These are phyloP conservation scores for Cephalopterus ornatus DNA, from an alignment of 2,113 vertebrate genomes.

Conservation along the genomic window DNA sequence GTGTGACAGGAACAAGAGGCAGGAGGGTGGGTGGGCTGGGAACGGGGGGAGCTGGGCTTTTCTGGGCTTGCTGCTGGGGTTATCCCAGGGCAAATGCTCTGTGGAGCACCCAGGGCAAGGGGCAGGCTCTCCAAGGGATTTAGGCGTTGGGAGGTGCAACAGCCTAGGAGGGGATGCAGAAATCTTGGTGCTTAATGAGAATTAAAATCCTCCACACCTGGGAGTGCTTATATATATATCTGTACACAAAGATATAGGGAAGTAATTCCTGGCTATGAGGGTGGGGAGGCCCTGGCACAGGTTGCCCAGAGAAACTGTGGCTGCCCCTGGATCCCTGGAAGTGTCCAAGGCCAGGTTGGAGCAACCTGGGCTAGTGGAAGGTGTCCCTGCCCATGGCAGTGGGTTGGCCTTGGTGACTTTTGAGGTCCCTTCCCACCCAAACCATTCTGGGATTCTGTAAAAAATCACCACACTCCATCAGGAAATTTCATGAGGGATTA, in stretches of 20 bases:
- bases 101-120: fast-evolving
- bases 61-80: not conserved
- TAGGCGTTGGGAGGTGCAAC: not conserved
- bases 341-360: not conserved
- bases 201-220: not conserved
- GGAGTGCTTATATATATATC: not conserved
- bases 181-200: not conserved
- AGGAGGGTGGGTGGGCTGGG: not conserved
- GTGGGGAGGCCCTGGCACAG: not conserved
- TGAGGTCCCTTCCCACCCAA: too few relatives aligned
- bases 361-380: not conserved
- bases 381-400: too few relatives aligned
- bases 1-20: not conserved
- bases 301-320: not conserved
- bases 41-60: not conserved
- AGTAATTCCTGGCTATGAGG: fast-evolving
- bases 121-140: not conserved
- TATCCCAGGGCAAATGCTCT: too few relatives aligned
- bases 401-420: too few relatives aligned
- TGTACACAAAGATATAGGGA: not conserved
- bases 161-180: not conserved
- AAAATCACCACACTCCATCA: too few relatives aligned
- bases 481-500: too few relatives aligned
- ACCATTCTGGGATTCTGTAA: too few relatives aligned
- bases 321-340: not conserved